Base-by-base conservation (phyloP, 2,797 vertebrate genomes). In the Scomberomorus guttatus region DNA sequence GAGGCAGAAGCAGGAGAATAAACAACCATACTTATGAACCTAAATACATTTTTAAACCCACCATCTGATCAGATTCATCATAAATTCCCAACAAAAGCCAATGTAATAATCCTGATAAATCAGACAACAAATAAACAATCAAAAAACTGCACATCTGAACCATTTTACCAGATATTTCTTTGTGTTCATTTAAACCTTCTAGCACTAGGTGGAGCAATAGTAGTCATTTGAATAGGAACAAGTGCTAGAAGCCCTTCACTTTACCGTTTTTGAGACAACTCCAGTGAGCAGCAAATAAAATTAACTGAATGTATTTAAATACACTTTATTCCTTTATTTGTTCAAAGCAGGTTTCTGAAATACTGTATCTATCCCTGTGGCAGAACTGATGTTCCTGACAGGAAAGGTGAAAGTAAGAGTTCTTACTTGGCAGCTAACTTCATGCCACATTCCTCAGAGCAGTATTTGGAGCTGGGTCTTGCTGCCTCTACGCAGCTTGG, bases 361-460 rank as follows among this genome's bases (percentile, higher is more conserved):
- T 20, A 4, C 22, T 60, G 39, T 1, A 11, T 27, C 14, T 22
- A 10, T 50, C 12, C 29, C 15, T 17, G 5, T 18, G 10, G 15
- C n/a, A 54, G 7, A 22, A 29, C 15, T 6, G 12, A 6, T 32
- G 27, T 50, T 27, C 7, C 11, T 15, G 20, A 12, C 32, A 55
- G 20, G 20, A 48, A 22, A 51, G 50, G 51, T 48, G 0, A 51
- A 64, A 32, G 20, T 13, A 9, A 39, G 15, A 25, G 32, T 63
- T 77, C 89, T 91, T 93, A 98, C 97, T 98, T 98, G 87, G 97
- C 96, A 5, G 97, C 97, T 72, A 98, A 89, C 86, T 98, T 98
- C 96, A 98, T 97, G 90, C 97, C 97, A 50, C 97, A 98, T 86
- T 97, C 96, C 61, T 98, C 97, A 3, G 97, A 97, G 91, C 97